These are phyloP conservation scores for Pachyuromys duprasi DNA, from an alignment of 2,797 vertebrate species.

Conservation along the genomic window DNA sequence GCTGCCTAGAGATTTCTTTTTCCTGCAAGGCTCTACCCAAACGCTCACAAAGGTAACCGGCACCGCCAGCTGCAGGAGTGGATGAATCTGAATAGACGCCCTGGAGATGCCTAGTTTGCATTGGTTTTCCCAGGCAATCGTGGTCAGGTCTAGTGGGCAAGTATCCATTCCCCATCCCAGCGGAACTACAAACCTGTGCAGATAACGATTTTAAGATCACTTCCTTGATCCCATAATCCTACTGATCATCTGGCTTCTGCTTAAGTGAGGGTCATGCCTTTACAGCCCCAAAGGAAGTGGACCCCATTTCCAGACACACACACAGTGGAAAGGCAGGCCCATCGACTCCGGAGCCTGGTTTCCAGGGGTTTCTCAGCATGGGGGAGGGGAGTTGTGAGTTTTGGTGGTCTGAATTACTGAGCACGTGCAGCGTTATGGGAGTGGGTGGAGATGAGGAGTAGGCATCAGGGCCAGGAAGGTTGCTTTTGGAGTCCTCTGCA, in stretches of 20 bases:
- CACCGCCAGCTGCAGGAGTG: slow-evolving; percentile 82
- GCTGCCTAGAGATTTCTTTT: slow-evolving; percentile 10
- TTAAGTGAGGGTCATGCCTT: slow-evolving; percentile 83
- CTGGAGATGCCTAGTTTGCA: not conserved
- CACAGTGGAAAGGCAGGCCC: slow-evolving; percentile 90
- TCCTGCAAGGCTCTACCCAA: slow-evolving; percentile 78
- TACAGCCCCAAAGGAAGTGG: slow-evolving; percentile 86
- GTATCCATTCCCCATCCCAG: not conserved
- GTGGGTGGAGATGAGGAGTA: not conserved
- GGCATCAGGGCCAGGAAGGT: rapidly evolving
- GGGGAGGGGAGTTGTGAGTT: slow-evolving; percentile 48
- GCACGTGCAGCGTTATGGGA: not conserved
- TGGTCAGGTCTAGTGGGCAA: not conserved
- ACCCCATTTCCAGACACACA: slow-evolving; percentile 63
- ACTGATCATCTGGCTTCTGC: not conserved
- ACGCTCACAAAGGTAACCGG: slow-evolving; percentile 71
- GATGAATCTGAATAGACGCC: not conserved
- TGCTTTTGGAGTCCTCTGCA: not conserved
- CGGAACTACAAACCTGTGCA: not conserved
- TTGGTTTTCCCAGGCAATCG: not conserved
- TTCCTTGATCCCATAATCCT: not conserved
- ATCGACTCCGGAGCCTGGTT: slow-evolving; percentile 40
- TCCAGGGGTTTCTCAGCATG: slow-evolving; percentile 48
- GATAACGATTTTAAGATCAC: slow-evolving; percentile 25
- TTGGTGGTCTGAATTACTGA: not conserved